A percentile compares a stretch with the other conserved stretches of the same genome.
Conservation (phyloP, 2,888 invertebrate genomes). For the Melinaea marsaeus region DNA sequence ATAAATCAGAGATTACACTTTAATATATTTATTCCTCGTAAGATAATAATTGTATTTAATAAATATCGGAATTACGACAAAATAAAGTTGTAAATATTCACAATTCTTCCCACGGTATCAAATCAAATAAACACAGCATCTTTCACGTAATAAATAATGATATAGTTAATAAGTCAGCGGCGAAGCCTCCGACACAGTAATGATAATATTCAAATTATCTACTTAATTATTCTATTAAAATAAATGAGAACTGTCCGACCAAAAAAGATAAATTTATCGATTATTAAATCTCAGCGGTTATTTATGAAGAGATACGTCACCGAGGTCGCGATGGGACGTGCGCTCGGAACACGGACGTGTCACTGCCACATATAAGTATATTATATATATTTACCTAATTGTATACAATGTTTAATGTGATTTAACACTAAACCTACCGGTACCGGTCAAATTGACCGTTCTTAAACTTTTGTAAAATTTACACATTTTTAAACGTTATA, state of each 20-base stretch:
- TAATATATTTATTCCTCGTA: too few relatives aligned
- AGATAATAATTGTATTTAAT: too few relatives aligned
- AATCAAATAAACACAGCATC: conserved; percentile 17
- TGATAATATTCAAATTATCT: conserved; percentile 35
- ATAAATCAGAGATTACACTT: too few relatives aligned
- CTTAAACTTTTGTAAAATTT: too few relatives aligned
- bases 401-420: not conserved
- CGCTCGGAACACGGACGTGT: not conserved
- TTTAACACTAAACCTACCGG: not conserved
- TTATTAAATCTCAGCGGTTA: conserved; percentile 22
- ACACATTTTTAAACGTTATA: too few relatives aligned
- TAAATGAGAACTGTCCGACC: conserved; percentile 32
- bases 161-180: conserved; percentile 20
- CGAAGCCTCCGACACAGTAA: conserved; percentile 29
- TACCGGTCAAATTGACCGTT: too few relatives aligned
- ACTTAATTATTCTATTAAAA: conserved; percentile 33
- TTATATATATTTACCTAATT: too few relatives aligned
- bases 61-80: not conserved
- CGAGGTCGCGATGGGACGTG: not conserved
- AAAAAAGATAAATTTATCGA: conserved; percentile 28
- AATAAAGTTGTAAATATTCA: not conserved
- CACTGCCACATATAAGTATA: too few relatives aligned
- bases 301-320: conserved; percentile 11
- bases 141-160: conserved; percentile 28
- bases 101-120: conserved; percentile 16